phyloP scores from a whole-genome alignment of 2,797 vertebrate genomes.

The Channallabes apus region DNA sequence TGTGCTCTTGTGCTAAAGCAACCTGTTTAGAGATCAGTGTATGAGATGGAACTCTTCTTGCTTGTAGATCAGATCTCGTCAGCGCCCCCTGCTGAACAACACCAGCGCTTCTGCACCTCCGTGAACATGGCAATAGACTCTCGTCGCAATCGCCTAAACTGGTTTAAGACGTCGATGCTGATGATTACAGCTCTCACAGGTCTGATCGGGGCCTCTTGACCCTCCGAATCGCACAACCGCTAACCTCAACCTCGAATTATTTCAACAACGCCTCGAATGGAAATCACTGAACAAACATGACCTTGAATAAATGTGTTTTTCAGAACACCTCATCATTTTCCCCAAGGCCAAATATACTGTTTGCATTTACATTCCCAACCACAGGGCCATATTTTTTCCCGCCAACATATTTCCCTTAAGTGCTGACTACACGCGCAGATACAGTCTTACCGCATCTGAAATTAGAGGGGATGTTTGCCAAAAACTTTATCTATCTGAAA shows the following conservation, averaged over 20 bases:
- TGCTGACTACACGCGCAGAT: conserved; percentile 34
- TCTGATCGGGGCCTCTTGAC: conserved; percentile 1
- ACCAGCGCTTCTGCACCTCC: not conserved
- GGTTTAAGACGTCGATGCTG: not conserved
- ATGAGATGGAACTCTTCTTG: not conserved
- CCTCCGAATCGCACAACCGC: not conserved
- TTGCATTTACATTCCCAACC: conserved; percentile 31
- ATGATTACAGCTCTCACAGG: not conserved
- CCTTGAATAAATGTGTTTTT: conserved; percentile 12
- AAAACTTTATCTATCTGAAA: conserved; percentile 40
- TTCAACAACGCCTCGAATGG: not conserved
- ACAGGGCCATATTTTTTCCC: conserved; percentile 38
- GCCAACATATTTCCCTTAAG: conserved; percentile 45
- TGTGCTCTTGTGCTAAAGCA: not conserved
- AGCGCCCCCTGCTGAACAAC: conserved; percentile 38
- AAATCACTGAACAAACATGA: conserved; percentile 13
- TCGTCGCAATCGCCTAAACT: conserved; percentile 15
- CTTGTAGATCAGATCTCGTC: not conserved
- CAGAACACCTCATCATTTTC: conserved; percentile 24
- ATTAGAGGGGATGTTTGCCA: conserved; percentile 48
- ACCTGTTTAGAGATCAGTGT: not conserved
- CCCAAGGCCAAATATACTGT: conserved; percentile 18
- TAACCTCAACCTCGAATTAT: not conserved
- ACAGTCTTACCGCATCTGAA: conserved; percentile 21
- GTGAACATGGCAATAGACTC: not conserved